Base-by-base conservation (phyloP, 2,888 invertebrate species). In the Tubulanus polymorphus region DNA sequence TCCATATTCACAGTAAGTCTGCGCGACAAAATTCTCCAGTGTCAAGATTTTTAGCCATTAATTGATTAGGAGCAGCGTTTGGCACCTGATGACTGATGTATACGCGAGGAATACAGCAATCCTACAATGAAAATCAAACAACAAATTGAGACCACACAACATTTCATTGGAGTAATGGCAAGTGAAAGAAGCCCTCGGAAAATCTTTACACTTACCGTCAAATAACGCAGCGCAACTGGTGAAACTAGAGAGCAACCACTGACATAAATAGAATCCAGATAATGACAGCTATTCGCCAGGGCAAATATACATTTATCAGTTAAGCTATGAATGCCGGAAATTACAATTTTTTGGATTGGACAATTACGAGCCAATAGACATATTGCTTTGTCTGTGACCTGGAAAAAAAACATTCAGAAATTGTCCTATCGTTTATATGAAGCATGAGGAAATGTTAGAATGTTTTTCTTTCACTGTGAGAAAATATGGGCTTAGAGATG, bases 31-130 rank as follows among this genome's bases (percentile, higher is more conserved):
- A 75, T 48, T 73, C 70, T 10, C 74, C 75, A 0, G 75, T 75
- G 56, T 75, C 75, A 18, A 74, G 57, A 51, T 75, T 75, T 41
- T 67, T 69, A 6, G 72, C 75, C 74, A 75, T 74, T 28, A 74
- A 59, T 55, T 70, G 70, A 41, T 70, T 63, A 10, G 72, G 70
- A 18, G 57, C 54, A n/a, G 70, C 70, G 60, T 76, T 76, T 5
- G 76, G 75, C 41, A 70, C 66, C 3, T 61, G 65, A 60, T 76
- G 75, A 25, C 64, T 63, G 20, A 67, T 65, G 54, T 63, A 70
- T 29, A 76, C 59, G 25, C 74, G 62, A 1, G 66, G 62, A 3
- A 75, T 65, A 53, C 73, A 71, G 52, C 67, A 68, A 56, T 75
- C 74, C 74, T 75, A 66, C 8, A 68, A 66, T 37, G 37, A 53